Base-by-base conservation (phyloP, 2,113 vertebrate species). In the Salvelinus fontinalis region DNA sequence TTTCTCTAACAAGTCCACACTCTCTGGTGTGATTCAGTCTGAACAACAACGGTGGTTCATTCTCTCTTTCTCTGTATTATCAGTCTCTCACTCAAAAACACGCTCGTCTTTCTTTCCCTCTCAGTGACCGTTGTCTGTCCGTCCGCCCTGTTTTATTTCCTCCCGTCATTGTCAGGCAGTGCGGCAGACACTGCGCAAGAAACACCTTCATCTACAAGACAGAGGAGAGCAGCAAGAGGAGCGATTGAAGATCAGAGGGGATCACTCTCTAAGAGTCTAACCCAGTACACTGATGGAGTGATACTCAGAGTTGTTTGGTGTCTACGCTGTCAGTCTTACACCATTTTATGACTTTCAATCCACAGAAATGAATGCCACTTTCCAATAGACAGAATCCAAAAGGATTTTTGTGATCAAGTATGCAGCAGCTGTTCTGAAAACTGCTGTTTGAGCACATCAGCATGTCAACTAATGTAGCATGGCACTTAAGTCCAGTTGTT, bases 11-110 rank as follows among this genome's bases (percentile, higher is more conserved):
- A 79, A 78, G 83, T 89, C 86, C 82, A 85, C 84, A 80, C 77
- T 75, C 79, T 77, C 71, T 77, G 71, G 71, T 60, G 82, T 72
- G 76, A 84, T 79, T 86, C 74, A 65, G 31, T 75, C 74, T 67
- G 31, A 67, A 67, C 5, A 29, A 20, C 72, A 89, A 78, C 2
- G 29, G 20, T 22, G 59, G 59, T 62, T 62, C 59, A 73, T 83
- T 90, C 69, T 87, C 76, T 84, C 84, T 82, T 82, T 86, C 70
- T 89, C 82, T 67, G 75, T 64, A 75, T 83, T 88, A 79, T 89
- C 80, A 88, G 87, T 89, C 80, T 85, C 48, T 82, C 84, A 85
- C 67, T 66, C 67, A 2, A 74, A 84, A 83, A 86, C 82, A 80
- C 72, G 64, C 82, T 65, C 62, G 70, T 89, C 85, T 89, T 88